phyloP scores from a whole-genome alignment of 2,888 invertebrate species.

The Brassicogethes aeneus region DNA sequence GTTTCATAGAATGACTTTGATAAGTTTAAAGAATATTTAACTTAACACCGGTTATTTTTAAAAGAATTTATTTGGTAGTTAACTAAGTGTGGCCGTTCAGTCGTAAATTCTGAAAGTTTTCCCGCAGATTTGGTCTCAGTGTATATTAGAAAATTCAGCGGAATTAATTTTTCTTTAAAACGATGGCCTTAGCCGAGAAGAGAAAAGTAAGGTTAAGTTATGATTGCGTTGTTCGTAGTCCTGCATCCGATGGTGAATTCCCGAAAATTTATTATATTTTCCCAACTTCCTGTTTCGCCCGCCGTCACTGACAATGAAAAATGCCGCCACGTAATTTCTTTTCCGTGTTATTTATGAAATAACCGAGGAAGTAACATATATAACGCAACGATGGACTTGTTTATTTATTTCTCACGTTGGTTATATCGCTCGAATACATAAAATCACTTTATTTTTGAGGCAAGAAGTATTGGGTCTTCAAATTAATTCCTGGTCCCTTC shows the following conservation, averaged over 20 bases:
- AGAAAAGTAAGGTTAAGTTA: constrained; percentile 17
- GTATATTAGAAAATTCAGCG: neutral
- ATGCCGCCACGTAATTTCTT: constrained; percentile 24
- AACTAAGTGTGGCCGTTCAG: too few relatives aligned
- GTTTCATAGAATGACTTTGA: too few relatives aligned
- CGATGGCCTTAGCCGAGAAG: neutral
- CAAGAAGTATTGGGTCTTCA: too few relatives aligned
- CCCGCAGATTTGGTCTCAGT: too few relatives aligned
- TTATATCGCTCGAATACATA: too few relatives aligned
- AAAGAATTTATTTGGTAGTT: too few relatives aligned
- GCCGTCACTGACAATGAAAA: constrained; percentile 24
- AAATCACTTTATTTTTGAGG: too few relatives aligned
- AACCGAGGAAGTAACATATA: constrained; percentile 23
- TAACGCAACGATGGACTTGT: constrained; percentile 12
- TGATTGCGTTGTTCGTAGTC: constrained; percentile 21
- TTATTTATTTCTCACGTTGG: constrained; percentile 11
- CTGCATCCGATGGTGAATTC: constrained; percentile 26
- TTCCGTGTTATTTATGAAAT: constrained; percentile 24
- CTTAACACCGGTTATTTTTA: too few relatives aligned
- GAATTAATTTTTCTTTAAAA: neutral
- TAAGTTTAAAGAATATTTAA: too few relatives aligned
- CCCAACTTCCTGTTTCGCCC: constrained; percentile 22
- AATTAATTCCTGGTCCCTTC: too few relatives aligned
- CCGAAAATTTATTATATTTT: constrained; percentile 23
- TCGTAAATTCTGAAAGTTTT: too few relatives aligned